Conservation (phyloP, 2,888 invertebrate species). For the Mesorhabditis belari region DNA sequence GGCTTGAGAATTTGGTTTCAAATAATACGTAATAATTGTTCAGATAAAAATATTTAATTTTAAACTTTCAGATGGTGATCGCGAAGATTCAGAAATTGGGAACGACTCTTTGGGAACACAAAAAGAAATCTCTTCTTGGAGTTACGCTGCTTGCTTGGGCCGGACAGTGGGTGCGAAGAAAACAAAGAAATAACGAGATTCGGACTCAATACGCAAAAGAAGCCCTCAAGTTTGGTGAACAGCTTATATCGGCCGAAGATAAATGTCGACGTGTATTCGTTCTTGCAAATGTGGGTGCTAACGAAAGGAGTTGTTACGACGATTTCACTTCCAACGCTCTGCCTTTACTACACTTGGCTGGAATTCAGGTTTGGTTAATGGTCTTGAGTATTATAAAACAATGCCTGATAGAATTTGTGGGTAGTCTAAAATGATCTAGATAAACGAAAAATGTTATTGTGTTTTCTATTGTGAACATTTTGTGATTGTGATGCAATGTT, state of each 20-base stretch:
- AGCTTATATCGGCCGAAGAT: slow-evolving; percentile 32
- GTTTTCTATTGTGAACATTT: neutral
- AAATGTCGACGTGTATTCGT: slow-evolving; percentile 40
- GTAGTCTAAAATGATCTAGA: no score
- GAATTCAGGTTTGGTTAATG: slow-evolving; percentile 48
- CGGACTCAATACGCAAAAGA: slow-evolving; percentile 34
- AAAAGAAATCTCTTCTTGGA: slow-evolving; percentile 37
- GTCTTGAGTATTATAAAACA: slow-evolving; percentile 8
- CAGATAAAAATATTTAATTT: no score
- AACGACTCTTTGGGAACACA: slow-evolving; percentile 43
- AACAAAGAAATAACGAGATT: slow-evolving; percentile 33
- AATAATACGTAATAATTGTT: no score
- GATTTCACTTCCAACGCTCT: slow-evolving; percentile 44
- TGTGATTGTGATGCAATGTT: no score
- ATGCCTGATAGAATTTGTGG: neutral
- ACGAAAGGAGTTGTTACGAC: slow-evolving; percentile 33
- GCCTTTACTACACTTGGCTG: slow-evolving; percentile 48
- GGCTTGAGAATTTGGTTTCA: no score
- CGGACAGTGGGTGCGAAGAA: slow-evolving; percentile 3
- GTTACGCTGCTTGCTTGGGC: slow-evolving; percentile 27
- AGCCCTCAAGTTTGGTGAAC: slow-evolving; percentile 34
- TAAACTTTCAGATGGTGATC: no score
- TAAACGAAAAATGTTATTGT: neutral
- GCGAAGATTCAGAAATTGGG: no score
- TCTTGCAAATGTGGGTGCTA: slow-evolving; percentile 40